A percentile compares a stretch with the other conserved stretches of the same genome.
These are phyloP conservation scores for Corella eumyota DNA, from an alignment of 23 tunicate genomes.

Conservation along the genomic window DNA sequence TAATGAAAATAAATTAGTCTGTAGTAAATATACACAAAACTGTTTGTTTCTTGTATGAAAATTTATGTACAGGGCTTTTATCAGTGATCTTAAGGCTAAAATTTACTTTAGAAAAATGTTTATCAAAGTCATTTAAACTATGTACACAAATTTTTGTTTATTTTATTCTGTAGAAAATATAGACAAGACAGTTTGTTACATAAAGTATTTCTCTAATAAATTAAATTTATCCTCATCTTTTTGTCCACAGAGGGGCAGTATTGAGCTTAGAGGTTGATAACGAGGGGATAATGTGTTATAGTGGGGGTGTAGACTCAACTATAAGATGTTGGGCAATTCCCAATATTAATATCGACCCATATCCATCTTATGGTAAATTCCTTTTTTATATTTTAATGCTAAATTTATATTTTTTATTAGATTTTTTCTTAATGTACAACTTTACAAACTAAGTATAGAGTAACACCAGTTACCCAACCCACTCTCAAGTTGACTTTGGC, in stretches of 20 bases:
- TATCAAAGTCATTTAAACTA: too few species aligned
- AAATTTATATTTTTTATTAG: background rate
- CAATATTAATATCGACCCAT: slow-evolving; percentile 37
- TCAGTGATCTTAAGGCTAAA: too few species aligned
- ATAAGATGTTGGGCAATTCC: slow-evolving; percentile 82
- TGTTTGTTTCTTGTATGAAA: too few species aligned
- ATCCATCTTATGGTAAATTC: slow-evolving; percentile 58
- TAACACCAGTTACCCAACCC: too few species aligned
- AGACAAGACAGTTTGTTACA: background rate
- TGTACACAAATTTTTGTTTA: background rate
- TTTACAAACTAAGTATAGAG: too few species aligned
- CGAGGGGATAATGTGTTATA: slow-evolving; percentile 56
- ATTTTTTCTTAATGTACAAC: too few species aligned
- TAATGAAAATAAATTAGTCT: too few species aligned
- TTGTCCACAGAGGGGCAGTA: slow-evolving; percentile 86
- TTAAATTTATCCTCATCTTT: too few species aligned
- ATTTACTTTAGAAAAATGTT: too few species aligned
- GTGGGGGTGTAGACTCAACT: slow-evolving; percentile 71
- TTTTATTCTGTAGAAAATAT: background rate
- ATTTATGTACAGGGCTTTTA: too few species aligned
- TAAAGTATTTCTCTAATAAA: background rate
- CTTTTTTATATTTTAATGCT: background rate
- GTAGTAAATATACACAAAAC: too few species aligned
- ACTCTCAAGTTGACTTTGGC: too few species aligned
- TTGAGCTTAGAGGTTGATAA: slow-evolving; percentile 49